These are phyloP conservation scores for Pachycephus smyrnensis DNA, from an alignment of 2,888 invertebrate species.

Conservation along the genomic window DNA sequence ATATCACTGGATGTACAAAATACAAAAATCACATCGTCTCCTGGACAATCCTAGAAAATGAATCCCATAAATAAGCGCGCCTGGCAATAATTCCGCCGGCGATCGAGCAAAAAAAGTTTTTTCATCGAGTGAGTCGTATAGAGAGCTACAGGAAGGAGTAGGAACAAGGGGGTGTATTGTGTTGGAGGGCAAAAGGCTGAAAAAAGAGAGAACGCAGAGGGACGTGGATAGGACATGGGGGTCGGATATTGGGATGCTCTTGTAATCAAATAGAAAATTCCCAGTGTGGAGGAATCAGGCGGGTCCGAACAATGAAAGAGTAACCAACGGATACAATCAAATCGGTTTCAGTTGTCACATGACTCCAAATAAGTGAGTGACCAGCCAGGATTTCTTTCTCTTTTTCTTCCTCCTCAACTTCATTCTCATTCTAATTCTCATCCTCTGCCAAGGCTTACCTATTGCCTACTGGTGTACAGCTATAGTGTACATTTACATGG, in stretches of 20 bases:
- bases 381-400: not conserved
- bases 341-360: conserved; percentile 50
- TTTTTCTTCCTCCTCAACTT: not conserved
- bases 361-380: conserved; percentile 56
- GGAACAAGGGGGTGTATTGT: conserved; percentile 21
- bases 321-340: conserved; percentile 55
- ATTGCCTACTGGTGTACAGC: too few relatives aligned
- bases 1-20: too few relatives aligned
- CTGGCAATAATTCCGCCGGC: conserved; percentile 57
- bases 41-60: conserved; percentile 51
- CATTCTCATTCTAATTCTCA: not conserved
- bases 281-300: conserved; percentile 47
- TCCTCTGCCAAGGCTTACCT: too few relatives aligned
- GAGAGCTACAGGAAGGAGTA: not conserved
- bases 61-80: conserved; percentile 60
- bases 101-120: conserved; percentile 55
- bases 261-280: conserved; percentile 59
- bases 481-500: too few relatives aligned
- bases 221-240: conserved; percentile 18
- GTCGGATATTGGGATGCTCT: conserved; percentile 27
- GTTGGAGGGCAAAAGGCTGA: conserved; percentile 34
- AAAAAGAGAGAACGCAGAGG: conserved; percentile 26
- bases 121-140: conserved; percentile 33
- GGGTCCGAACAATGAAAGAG: conserved; percentile 52
- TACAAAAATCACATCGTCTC: conserved; percentile 18